Conservation (phyloP, 2,888 invertebrate species). For the Lamellibrachia satsuma region DNA sequence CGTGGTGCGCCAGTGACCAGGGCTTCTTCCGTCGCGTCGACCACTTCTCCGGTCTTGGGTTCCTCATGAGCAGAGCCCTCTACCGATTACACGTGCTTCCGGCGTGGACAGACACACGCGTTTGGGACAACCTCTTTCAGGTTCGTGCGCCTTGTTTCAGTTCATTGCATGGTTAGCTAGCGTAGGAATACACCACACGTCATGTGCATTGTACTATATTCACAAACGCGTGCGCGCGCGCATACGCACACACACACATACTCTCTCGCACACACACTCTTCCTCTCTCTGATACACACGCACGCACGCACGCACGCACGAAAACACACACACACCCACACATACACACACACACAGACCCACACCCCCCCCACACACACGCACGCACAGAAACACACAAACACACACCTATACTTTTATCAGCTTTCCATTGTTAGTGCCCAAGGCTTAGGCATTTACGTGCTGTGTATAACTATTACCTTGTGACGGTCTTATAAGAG, state of each 20-base stretch:
- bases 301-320: no score
- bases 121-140: conserved; percentile 14
- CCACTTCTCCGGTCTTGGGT: conserved; percentile 21
- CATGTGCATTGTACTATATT: not conserved
- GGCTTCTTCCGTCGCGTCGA: not conserved
- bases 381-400: no score
- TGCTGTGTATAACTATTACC: no score
- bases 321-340: no score
- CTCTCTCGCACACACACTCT: conserved; percentile 19
- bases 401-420: no score
- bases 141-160: not conserved
- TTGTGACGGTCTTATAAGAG: no score
- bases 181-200: not conserved
- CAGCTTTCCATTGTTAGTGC: no score
- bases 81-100: conserved; percentile 6
- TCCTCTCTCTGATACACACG: not conserved
- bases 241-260: conserved; percentile 23
- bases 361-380: no score
- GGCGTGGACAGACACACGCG: not conserved
- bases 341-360: no score
- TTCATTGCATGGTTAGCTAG: not conserved
- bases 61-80: not conserved
- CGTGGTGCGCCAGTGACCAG: not conserved
- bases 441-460: no score
- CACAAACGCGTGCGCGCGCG: no score